A percentile compares a stretch with the other conserved stretches of the same genome.
Conservation (phyloP, 2,797 vertebrate species). For the Phylloscopus collybita region DNA sequence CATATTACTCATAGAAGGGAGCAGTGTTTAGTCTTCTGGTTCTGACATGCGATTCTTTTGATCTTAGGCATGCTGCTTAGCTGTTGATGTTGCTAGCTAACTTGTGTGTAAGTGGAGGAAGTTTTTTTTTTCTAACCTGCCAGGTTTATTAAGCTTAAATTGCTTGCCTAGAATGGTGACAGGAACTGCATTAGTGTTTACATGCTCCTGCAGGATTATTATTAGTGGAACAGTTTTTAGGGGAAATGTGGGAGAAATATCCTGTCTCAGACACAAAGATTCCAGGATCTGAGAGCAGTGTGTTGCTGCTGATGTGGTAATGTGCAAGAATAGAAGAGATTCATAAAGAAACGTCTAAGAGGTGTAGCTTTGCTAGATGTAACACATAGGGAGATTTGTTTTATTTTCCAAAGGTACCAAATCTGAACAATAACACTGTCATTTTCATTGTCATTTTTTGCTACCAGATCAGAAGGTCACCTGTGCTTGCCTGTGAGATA, state of each 20-base stretch:
- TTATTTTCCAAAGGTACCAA: not conserved
- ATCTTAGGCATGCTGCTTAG: not conserved
- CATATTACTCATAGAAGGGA: not conserved
- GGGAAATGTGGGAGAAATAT: not conserved
- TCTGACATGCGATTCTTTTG: not conserved
- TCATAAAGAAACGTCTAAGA: not conserved
- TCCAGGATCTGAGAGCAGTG: not conserved
- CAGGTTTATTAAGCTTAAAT: not conserved
- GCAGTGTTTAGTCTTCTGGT: not conserved
- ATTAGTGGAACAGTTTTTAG: not conserved
- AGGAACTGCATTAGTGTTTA: not conserved
- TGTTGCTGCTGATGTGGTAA: not conserved
- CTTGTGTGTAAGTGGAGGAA: not conserved
- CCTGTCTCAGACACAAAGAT: not conserved
- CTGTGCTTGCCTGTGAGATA: conserved; percentile 94
- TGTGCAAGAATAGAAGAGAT: not conserved
- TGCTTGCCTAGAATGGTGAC: not conserved
- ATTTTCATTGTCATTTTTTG: not conserved
- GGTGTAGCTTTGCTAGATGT: not conserved
- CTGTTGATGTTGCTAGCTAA: not conserved
- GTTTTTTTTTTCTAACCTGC: not conserved
- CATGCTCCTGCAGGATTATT: not conserved
- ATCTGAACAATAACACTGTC: not conserved
- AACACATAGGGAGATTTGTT: not conserved
- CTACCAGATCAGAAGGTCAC: conserved; percentile 91